phyloP scores from a whole-genome alignment of 1,140 invertebrate genomes.

The Dolichoris vasculosae region DNA sequence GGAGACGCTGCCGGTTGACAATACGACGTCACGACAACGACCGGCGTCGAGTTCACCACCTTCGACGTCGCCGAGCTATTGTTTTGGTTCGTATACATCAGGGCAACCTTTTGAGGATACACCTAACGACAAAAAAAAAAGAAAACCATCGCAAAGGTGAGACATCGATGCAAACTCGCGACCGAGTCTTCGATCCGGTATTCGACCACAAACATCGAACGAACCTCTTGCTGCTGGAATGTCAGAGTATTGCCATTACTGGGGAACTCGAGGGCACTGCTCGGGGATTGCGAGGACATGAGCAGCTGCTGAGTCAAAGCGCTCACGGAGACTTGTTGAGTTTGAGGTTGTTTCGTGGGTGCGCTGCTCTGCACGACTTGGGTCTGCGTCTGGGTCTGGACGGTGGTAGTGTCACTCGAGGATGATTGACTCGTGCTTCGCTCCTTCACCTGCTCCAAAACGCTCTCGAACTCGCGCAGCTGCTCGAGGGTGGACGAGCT shows the following conservation, averaged over 20 bases:
- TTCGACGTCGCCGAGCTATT: conserved; percentile 59
- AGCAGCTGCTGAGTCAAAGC: conserved; percentile 67
- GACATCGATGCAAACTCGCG: too few species aligned
- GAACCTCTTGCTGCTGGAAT: conserved; percentile 60
- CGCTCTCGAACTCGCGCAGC: conserved; percentile 86
- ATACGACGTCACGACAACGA: conserved; percentile 78
- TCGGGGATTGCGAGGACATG: conserved; percentile 65
- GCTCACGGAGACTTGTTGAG: conserved; percentile 61
- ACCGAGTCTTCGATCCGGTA: too few species aligned
- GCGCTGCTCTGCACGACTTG: conserved; percentile 58
- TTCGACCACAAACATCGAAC: too few species aligned
- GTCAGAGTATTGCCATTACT: conserved; percentile 64
- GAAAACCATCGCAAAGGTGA: neutral
- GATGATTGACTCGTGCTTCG: conserved; percentile 77
- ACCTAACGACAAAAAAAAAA: conserved; percentile 51
- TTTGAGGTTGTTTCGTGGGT: conserved; percentile 59
- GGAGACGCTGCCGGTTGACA: conserved; percentile 78
- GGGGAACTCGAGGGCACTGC: conserved; percentile 60
- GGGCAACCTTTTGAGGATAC: conserved; percentile 69
- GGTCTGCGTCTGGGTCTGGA: conserved; percentile 71
- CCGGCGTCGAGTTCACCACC: conserved; percentile 74
- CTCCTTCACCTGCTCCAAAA: conserved; percentile 87
- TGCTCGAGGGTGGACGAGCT: conserved; percentile 83
- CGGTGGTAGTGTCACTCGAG: conserved; percentile 63
- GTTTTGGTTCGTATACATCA: conserved; percentile 74